Evolutionary conservation across 2,888 invertebrate species (phyloP), one percentile per base, ranked within the genome.

Genomic region (Horisme vitalbata): DNA sequence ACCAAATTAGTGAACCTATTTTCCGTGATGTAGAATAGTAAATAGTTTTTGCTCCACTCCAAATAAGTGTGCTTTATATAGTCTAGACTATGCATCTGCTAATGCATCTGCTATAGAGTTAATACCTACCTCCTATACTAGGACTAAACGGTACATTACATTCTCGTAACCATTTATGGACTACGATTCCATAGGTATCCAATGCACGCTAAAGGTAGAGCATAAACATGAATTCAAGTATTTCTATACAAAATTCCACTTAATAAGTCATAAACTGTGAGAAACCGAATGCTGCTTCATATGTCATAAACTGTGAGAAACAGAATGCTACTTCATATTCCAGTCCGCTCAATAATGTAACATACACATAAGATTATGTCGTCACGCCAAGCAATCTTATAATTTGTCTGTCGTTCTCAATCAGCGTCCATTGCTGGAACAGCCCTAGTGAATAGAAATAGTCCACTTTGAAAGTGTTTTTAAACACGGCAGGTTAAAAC

Each of bases 341-440:
- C n/a, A 43, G 46, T 50, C 38, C 30, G 23, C 7, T 45, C 37
- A 32, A 41, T 52, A 34, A 21, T 37, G 33, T 41, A 4, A 8
- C 21, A 5, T 8, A 21, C 4, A 7, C 5, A 4, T 15, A 7
- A 45, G 35, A 41, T 39, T 15, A 18, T 11, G 18, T 21, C 13
- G 37, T 12, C 12, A 20, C 31, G 34, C 37, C 18, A 11, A 39
- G 38, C 34, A 45, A 47, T 47, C 27, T 47, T 50, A 33, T 47
- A 43, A 50, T 48, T 32, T 47, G 43, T 45, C 45, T 45, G 45
- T 52, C 52, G 43, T 39, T 51, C 43, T 52, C 52, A 48, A 50
- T 55, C 50, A 52, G 30, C 32, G 14, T 14, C 23, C 46, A 39
- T 41, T 28, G 26, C 21, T 9, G 24, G 20, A 41, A 43, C 32